Evolutionary conservation across 2,888 invertebrate genomes (phyloP).

Genomic region (Cantharis lateralis): DNA sequence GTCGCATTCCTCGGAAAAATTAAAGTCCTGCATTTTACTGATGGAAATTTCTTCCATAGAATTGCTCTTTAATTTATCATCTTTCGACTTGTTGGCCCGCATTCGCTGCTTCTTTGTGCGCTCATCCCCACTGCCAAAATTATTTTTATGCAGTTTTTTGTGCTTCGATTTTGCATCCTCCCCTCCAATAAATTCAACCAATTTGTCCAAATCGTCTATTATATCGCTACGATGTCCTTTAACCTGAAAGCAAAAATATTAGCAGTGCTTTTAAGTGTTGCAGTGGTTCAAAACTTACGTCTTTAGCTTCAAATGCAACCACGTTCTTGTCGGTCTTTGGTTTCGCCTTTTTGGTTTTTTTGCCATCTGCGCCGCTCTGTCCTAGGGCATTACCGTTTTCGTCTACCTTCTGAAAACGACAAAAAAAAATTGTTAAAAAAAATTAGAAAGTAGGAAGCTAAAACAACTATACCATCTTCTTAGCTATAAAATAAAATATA

Average conservation of each 20-base stretch:
- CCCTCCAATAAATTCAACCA: slow-evolving; percentile 80
- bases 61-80: slow-evolving; percentile 66
- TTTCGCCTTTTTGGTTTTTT: slow-evolving; percentile 65
- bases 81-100: slow-evolving; percentile 47
- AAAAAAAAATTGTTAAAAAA: background rate
- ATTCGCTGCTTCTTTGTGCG: slow-evolving; percentile 46
- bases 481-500: background rate
- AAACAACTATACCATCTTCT: background rate
- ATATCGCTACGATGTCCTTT: slow-evolving; percentile 79
- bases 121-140: slow-evolving; percentile 56
- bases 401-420: slow-evolving; percentile 68
- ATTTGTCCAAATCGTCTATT: slow-evolving; percentile 70
- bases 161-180: slow-evolving; percentile 57
- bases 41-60: slow-evolving; percentile 82
- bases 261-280: background rate
- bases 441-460: background rate
- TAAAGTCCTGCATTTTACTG: slow-evolving; percentile 72
- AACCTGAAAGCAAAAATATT: slow-evolving; percentile 52
- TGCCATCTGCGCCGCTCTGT: slow-evolving; percentile 57
- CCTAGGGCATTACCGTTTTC: slow-evolving; percentile 80
- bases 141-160: slow-evolving; percentile 41
- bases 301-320: slow-evolving; percentile 55
- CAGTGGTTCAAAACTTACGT: slow-evolving; percentile 41
- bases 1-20: slow-evolving; percentile 30
- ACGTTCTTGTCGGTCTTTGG: slow-evolving; percentile 58